These are phyloP conservation scores for Myrmecophaga tridactyla DNA, from an alignment of 2,113 vertebrate genomes.

Conservation along the genomic window DNA sequence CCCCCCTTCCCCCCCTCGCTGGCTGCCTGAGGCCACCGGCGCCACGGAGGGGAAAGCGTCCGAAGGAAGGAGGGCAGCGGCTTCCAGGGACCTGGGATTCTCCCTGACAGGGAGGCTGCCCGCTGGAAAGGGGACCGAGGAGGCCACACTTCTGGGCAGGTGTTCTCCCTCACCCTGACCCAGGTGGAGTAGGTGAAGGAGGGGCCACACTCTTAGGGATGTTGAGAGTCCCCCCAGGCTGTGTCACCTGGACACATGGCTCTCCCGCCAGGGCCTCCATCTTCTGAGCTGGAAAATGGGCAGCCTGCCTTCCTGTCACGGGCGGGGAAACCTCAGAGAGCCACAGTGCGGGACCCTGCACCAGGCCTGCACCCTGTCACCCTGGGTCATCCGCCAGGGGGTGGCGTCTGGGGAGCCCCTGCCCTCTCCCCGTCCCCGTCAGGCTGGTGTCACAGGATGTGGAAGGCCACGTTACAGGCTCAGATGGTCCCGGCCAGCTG, in stretches of 20 bases:
- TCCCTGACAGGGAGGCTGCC: not conserved
- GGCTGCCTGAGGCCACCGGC: not conserved
- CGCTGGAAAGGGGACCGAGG: not conserved
- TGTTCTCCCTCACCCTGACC: not conserved
- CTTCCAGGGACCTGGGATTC: not conserved
- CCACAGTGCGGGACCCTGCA: not conserved
- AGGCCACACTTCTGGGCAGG: not conserved
- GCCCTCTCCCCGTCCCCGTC: not conserved
- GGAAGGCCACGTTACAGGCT: not conserved
- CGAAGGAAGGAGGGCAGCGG: fast-evolving
- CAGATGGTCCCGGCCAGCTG: not conserved
- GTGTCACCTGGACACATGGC: not conserved
- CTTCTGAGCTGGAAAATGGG: not conserved
- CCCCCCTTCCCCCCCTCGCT: not conserved
- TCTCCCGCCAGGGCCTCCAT: not conserved
- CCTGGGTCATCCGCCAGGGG: not conserved
- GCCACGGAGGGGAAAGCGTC: not conserved
- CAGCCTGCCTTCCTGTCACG: not conserved
- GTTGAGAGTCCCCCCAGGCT: not conserved
- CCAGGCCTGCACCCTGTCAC: not conserved
- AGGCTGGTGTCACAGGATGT: fast-evolving
- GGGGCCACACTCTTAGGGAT: too few relatives aligned
- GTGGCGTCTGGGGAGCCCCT: not conserved
- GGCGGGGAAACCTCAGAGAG: too few relatives aligned
- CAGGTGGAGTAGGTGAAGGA: not conserved